These are phyloP conservation scores for Tetragonula carbonaria DNA, from an alignment of 2,888 invertebrate genomes.

Conservation along the genomic window DNA sequence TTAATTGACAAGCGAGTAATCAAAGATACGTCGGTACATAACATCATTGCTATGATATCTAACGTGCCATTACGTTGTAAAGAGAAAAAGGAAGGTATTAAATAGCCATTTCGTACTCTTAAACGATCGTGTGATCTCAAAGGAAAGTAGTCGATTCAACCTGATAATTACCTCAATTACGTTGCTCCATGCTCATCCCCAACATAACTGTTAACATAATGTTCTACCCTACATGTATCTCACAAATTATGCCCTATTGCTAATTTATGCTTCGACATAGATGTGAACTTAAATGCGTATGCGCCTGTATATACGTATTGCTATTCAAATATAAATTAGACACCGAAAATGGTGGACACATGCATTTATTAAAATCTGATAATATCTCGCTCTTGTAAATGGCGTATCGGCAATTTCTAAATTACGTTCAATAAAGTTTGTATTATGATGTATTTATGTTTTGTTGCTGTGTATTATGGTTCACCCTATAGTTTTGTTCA, in stretches of 20 bases:
- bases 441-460: neutral
- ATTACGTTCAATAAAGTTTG: neutral
- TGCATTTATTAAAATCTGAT: slow-evolving; percentile 3
- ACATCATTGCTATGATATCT: neutral
- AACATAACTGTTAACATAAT: neutral
- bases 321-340: neutral
- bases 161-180: slow-evolving; percentile 11
- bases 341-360: neutral
- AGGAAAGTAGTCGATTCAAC: neutral
- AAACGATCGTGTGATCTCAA: neutral
- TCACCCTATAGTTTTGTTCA: neutral
- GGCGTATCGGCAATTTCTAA: neutral
- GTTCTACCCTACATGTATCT: neutral
- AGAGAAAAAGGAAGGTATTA: neutral
- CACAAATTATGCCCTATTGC: no score
- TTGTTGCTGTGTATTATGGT: neutral
- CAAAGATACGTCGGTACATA: neutral
- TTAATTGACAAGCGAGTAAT: neutral
- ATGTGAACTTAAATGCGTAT: no score
- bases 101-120: neutral
- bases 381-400: no score
- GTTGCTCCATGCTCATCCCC: neutral
- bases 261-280: neutral
- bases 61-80: neutral
- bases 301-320: no score